Conservation (phyloP, 2,113 vertebrate genomes). For the Strix uralensis region DNA sequence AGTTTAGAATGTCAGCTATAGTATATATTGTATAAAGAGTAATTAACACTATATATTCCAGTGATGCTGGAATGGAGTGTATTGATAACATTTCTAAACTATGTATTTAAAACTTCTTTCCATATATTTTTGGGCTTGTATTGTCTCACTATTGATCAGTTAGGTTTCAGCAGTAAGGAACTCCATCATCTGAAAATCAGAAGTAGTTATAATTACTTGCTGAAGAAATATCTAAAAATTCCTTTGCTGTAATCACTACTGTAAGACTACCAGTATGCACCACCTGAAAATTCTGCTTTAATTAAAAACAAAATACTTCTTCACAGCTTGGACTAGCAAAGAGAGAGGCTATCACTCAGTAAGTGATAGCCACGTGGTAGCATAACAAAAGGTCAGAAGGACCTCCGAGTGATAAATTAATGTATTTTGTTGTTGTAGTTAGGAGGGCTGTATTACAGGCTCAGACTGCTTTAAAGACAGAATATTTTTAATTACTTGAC, state of each 20-base stretch:
- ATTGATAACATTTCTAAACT: background rate
- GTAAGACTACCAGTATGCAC: background rate
- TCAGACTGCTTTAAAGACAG: background rate
- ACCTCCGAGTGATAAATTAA: background rate
- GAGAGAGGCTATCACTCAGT: background rate
- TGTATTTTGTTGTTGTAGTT: background rate
- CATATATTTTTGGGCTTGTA: background rate
- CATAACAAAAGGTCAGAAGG: conserved; percentile 12
- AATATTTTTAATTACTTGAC: background rate
- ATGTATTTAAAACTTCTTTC: background rate
- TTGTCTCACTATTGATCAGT: background rate
- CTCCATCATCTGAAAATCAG: background rate
- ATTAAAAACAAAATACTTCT: background rate
- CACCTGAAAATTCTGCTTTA: background rate
- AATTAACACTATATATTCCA: background rate
- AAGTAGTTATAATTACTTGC: background rate
- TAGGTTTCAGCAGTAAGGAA: background rate
- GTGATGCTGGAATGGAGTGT: background rate
- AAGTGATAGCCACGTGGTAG: background rate
- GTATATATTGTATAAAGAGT: background rate
- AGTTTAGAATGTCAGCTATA: background rate
- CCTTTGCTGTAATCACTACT: background rate
- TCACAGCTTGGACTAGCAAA: background rate
- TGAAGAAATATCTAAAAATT: background rate
- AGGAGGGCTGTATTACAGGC: background rate